Conservation (phyloP, 2,888 invertebrate species). For the Baronia brevicornis region DNA sequence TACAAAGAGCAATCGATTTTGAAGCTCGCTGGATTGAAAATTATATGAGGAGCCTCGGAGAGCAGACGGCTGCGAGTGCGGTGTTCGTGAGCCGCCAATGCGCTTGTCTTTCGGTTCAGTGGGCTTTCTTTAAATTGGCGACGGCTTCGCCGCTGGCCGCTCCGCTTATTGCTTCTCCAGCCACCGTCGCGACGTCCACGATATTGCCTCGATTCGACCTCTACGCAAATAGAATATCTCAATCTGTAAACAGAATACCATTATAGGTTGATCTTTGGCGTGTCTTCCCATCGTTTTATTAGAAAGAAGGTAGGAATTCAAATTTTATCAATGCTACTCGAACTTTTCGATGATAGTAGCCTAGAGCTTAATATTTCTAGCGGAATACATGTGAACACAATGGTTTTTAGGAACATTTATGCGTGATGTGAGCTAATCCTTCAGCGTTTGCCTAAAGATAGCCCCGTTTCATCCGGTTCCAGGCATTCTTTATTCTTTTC, state of each 20-base stretch:
- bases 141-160: slow-evolving; percentile 67
- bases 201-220: slow-evolving; percentile 73
- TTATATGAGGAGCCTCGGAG: slow-evolving; percentile 71
- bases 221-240: slow-evolving; percentile 72
- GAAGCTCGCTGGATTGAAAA: slow-evolving; percentile 75
- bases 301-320: slow-evolving; percentile 49
- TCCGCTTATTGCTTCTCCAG: slow-evolving; percentile 71
- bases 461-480: slow-evolving; percentile 45
- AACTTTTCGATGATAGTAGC: slow-evolving; percentile 40
- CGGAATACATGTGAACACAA: slow-evolving; percentile 22
- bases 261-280: slow-evolving; percentile 60
- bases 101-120: slow-evolving; percentile 77
- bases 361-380: slow-evolving; percentile 20
- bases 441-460: slow-evolving; percentile 56
- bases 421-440: slow-evolving; percentile 64
- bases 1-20: slow-evolving; percentile 74
- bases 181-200: slow-evolving; percentile 68
- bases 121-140: slow-evolving; percentile 77
- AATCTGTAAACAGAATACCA: slow-evolving; percentile 66
- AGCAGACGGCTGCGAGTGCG: slow-evolving; percentile 51
- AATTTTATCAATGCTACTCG: slow-evolving; percentile 46
- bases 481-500: slow-evolving; percentile 58
- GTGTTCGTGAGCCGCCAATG: slow-evolving; percentile 72
- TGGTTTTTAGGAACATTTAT: slow-evolving; percentile 44
- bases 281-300: slow-evolving; percentile 46